Evolutionary conservation across 2,113 vertebrate genomes (phyloP).

Genomic region (Mustela nigripes): DNA sequence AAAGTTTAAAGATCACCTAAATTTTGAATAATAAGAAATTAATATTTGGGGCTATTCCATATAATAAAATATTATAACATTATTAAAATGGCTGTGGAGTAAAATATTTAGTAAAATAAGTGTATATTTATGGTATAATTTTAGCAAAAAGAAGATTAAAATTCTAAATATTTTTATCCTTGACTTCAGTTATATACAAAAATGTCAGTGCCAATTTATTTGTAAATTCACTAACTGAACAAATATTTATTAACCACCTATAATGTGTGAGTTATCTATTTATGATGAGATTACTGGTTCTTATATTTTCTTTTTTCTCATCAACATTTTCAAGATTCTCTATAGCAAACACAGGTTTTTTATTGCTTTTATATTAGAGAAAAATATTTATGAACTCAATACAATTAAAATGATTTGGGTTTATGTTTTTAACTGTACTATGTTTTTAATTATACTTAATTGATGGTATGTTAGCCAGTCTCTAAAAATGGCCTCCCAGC

Average conservation of each 20-base stretch:
- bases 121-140: background rate
- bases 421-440: background rate
- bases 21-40: background rate
- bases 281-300: background rate
- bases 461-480: background rate
- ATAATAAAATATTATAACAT: background rate
- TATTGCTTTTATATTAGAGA: background rate
- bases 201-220: background rate
- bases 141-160: background rate
- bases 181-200: background rate
- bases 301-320: background rate
- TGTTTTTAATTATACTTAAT: background rate
- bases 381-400: background rate
- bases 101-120: background rate
- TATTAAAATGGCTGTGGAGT: background rate
- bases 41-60: background rate
- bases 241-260: background rate
- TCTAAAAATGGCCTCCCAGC: background rate
- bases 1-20: background rate
- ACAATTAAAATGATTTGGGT: background rate
- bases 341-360: background rate
- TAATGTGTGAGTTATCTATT: background rate
- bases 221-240: background rate
- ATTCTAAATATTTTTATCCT: background rate
- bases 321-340: slow-evolving; percentile 8